A percentile compares a stretch with the other conserved stretches of the same genome.
These are phyloP conservation scores for Paracentrotus lividus DNA, from an alignment of 53 echinoderm and acorn worm species.

Conservation along the genomic window DNA sequence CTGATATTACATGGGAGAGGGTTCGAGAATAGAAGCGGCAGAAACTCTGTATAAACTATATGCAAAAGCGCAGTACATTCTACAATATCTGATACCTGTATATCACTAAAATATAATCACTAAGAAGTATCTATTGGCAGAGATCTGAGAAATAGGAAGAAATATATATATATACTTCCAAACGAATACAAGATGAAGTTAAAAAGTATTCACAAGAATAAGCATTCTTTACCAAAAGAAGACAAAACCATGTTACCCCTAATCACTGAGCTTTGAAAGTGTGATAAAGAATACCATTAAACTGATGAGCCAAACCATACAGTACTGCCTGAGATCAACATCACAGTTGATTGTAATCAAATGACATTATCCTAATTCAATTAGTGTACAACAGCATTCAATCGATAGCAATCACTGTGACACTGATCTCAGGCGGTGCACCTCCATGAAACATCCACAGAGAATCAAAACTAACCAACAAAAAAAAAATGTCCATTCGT, in stretches of 20 bases:
- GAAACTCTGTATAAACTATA: not conserved
- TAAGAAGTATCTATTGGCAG: not conserved
- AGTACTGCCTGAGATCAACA: too few species aligned
- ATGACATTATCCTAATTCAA: too few species aligned
- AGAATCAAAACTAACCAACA: too few species aligned
- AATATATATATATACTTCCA: constrained; percentile 26
- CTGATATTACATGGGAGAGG: not conserved
- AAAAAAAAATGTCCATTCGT: too few species aligned
- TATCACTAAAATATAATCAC: not conserved
- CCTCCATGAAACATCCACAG: too few species aligned
- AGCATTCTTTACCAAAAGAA: not conserved
- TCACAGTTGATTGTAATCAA: too few species aligned
- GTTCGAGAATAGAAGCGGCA: not conserved
- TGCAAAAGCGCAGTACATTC: not conserved
- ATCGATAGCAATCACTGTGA: too few species aligned
- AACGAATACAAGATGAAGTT: not conserved
- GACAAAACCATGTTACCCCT: constrained; percentile 1
- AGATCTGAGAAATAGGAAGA: constrained; percentile 15
- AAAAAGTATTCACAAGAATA: constrained; percentile 9
- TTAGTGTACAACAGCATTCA: too few species aligned
- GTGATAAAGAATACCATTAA: not conserved
- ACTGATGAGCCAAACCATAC: too few species aligned
- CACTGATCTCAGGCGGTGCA: too few species aligned
- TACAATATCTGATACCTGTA: not conserved
- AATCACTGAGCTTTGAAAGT: not conserved